A percentile compares a stretch with the other conserved stretches of the same genome.
These are phyloP conservation scores for Mycogona germanica DNA, from an alignment of 2,888 invertebrate genomes.

Conservation along the genomic window DNA sequence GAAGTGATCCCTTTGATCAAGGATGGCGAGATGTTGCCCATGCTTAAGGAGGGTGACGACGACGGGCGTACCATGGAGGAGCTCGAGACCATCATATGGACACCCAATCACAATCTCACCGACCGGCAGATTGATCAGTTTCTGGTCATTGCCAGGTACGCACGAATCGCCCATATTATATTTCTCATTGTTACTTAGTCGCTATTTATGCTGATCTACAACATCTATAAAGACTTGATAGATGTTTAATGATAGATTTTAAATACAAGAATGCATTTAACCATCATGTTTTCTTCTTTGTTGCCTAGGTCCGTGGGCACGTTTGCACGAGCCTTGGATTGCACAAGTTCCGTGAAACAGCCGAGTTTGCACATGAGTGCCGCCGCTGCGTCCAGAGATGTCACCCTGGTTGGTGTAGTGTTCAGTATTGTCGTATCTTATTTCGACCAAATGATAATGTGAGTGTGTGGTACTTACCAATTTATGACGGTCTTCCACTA, in stretches of 20 bases:
- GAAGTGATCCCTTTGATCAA: constrained; percentile 70
- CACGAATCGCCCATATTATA: not conserved
- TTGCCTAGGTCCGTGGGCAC: constrained; percentile 94
- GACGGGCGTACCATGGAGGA: constrained; percentile 57
- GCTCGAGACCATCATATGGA: constrained; percentile 88
- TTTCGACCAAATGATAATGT: no score
- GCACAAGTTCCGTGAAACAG: constrained; percentile 95
- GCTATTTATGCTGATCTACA: no score
- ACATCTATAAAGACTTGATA: not conserved
- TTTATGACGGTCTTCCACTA: not conserved
- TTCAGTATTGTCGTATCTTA: no score
- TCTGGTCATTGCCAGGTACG: constrained; percentile 57
- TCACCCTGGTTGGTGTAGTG: constrained; percentile 60
- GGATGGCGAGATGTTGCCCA: constrained; percentile 45
- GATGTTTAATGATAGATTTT: not conserved
- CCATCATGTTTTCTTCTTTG: no score
- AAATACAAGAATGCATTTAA: not conserved
- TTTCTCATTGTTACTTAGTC: no score
- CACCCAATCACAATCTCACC: constrained; percentile 76
- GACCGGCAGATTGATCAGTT: constrained; percentile 99
- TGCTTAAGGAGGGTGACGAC: constrained; percentile 38
- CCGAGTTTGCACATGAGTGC: constrained; percentile 99
- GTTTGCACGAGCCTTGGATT: constrained; percentile 96
- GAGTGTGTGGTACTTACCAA: not conserved
- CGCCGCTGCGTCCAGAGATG: constrained; percentile 96